These are phyloP conservation scores for Tylochromis polylepis DNA, from an alignment of 2,113 vertebrate genomes.

Conservation along the genomic window DNA sequence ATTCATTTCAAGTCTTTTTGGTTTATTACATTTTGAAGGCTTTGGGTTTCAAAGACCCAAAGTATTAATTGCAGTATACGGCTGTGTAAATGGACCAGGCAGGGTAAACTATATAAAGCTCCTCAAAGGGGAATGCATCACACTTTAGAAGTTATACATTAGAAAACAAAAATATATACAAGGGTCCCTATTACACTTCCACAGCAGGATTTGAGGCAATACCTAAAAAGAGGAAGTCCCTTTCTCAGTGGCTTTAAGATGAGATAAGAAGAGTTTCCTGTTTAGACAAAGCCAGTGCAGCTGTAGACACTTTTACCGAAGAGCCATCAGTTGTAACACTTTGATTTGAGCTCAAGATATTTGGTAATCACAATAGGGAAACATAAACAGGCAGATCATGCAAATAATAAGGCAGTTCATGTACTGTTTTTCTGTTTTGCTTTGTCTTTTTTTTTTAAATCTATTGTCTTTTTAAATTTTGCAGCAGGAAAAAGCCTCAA, in stretches of 20 bases:
- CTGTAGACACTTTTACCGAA: background rate
- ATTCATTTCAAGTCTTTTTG: background rate
- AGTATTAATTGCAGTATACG: background rate
- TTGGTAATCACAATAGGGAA: background rate
- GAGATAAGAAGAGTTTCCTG: background rate
- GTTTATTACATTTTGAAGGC: background rate
- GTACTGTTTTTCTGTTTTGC: background rate
- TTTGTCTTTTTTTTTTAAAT: background rate
- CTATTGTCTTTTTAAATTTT: background rate
- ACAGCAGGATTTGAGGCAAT: background rate
- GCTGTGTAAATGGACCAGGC: background rate
- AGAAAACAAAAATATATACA: background rate
- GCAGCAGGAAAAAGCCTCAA: constrained; percentile 1
- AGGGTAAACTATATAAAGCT: background rate
- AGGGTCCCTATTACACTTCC: background rate
- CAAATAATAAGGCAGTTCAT: constrained; percentile 51
- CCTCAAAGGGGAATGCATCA: background rate
- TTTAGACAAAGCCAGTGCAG: constrained; percentile 20
- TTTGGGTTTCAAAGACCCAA: background rate
- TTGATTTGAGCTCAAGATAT: background rate
- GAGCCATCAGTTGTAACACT: background rate
- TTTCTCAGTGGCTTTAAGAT: background rate
- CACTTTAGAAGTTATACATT: background rate
- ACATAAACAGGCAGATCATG: constrained; percentile 64
- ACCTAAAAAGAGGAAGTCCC: background rate